Evolutionary conservation across 2,888 invertebrate species (phyloP), one percentile per base, ranked within the genome.

Genomic region (Melanostoma scalare): DNA sequence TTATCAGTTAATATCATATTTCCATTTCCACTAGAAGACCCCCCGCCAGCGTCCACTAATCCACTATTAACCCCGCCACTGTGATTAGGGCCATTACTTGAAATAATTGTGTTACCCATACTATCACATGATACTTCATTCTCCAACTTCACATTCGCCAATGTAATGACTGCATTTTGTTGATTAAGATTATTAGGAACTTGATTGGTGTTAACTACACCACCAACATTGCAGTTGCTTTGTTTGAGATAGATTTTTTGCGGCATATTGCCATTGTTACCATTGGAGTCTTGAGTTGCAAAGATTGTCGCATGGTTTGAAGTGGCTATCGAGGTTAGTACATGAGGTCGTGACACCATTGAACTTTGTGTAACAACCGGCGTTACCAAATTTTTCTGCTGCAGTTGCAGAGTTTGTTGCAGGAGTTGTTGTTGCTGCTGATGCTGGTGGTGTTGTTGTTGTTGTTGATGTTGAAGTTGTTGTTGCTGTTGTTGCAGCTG

Each of bases 121-220:
- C 48, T 65, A 84, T 85, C 80, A 71, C 79, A 85, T 33, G 74
- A 63, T 44, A 86, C 87, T 60, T 89, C 89, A 65, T 87, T 89
- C 10, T 90, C 90, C 58, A 90, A 81, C 76, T 90, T 90, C 0
- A 90, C 88, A 78, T 90, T 90, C 52, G 89, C 88, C 56, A 90
- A 82, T 6, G 90, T 90, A 42, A 90, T 89, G 38, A 90, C 89
- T 2, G 90, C 82, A 36, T 85, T 88, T 77, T 88, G 88, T 82
- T 89, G 88, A 30, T 87, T 89, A 38, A 89, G 87, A 55, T 87
- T 86, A 85, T 86, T 87, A 87, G 88, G 87, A 87, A 88, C 87
- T 87, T 87, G 87, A 73, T 86, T 86, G 72, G 56, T 68, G 80
- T 76, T 74, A 60, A 72, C 80, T 58, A 77, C 81, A 73, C 85